Evolutionary conservation across 1,140 invertebrate species (phyloP), one percentile per base, ranked within the genome.

Genomic region (Panagrolaimus sp.): DNA sequence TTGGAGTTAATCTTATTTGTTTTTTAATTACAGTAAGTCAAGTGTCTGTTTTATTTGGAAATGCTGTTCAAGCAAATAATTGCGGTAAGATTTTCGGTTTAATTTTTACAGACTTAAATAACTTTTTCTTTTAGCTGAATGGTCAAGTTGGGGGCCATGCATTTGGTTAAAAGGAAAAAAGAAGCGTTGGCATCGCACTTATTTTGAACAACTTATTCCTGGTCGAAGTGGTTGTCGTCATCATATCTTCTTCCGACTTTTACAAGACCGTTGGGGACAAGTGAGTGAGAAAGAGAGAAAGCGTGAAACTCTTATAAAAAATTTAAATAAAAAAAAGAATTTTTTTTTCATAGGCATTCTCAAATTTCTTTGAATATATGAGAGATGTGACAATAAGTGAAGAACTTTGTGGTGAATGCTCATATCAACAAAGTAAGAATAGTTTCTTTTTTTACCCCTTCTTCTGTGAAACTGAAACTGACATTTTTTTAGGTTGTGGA

Each of bases 91-190:
- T 17, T 45, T 68, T 9, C 3, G 7, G 10, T 64, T n/a, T 64
- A 38, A 38, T 38, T 38, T 7, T 38, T 21, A 3, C 5, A 14
- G 4, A 67, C 66, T 6, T 26, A 65, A 7, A 76, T 75, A 44
- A 72, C 71, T 64, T 47, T 47, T 32, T 58, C 14, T 58, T 58
- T 28, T n/a, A 58, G 52, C 21, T 26, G 76, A 71, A 63, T 82
- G 81, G 81, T 80, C 72, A 26, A 69, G 72, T 26, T 83, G 80
- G 80, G 81, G 81, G 0, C 79, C 81, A 6, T 82, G 80, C 66
- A 76, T 82, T 64, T 83, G 80, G 80, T 63, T 83, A 14, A 76
- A 81, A 46, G 80, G 80, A 17, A 68, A 65, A 45, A 78, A 71
- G 69, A 65, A 65, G 43, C 73, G 76, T 63, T 80, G 67, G 74